phyloP scores from a whole-genome alignment of 2,797 vertebrate species.

The Anguilla megastoma region DNA sequence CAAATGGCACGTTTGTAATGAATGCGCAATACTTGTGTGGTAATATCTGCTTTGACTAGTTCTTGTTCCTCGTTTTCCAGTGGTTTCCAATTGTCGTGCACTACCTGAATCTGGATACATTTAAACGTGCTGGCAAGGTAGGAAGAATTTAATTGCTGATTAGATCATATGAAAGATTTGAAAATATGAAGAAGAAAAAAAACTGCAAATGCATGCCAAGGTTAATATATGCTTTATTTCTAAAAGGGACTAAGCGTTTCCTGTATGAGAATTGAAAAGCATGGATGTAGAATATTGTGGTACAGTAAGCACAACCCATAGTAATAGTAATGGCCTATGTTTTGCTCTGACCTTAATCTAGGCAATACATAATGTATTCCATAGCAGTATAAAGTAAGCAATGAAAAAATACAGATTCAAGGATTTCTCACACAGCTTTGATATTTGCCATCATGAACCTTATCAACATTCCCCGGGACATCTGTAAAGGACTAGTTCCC shows the following conservation, averaged over 20 bases:
- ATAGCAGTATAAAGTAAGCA: neutral
- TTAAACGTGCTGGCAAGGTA: no score
- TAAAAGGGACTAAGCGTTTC: no score
- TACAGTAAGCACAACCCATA: no score
- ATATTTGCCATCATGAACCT: slow-evolving; percentile 32
- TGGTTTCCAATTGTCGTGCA: neutral
- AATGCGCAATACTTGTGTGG: neutral
- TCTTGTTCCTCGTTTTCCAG: neutral
- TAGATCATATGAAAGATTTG: no score
- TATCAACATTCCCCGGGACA: slow-evolving; percentile 30
- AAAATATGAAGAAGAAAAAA: no score
- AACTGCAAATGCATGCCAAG: no score
- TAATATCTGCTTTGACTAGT: neutral
- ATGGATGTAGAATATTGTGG: no score
- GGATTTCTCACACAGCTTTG: slow-evolving; percentile 3
- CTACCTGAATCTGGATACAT: neutral
- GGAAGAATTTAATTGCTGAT: no score
- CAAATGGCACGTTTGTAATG: neutral
- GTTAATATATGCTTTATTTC: no score
- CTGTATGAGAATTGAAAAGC: no score
- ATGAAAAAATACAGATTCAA: neutral
- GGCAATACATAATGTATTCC: neutral
- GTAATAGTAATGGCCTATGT: no score
- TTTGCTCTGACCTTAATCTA: no score
- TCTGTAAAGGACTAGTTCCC: slow-evolving; percentile 20